Base-by-base conservation (phyloP, 23 tunicate genomes). In the Diplosoma virens region DNA sequence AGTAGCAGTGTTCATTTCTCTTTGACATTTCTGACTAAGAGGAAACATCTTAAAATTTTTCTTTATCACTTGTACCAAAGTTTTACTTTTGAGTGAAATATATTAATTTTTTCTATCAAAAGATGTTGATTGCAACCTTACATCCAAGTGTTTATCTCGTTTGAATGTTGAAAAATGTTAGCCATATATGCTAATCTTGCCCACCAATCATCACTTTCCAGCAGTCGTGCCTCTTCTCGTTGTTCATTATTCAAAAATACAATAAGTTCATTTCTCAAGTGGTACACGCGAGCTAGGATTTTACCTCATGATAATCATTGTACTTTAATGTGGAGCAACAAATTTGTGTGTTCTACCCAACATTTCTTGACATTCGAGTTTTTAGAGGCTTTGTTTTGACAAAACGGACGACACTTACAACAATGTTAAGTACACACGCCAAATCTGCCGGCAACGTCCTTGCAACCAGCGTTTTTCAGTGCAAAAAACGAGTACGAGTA, bases 181-280 rank as follows among this genome's bases (percentile, higher is more conserved):
- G 71, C 71, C 71, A 65, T 50, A 66, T 73, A 48, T 73, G 79
- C 79, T 50, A 73, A 50, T 46, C 29, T 73, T 73, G 67, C 79
- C 50, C 79, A 73, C 67, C 79, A 73, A 22, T 73, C 79, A 73
- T 73, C 79, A 73, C 64, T 4, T 73, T 66, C 79, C 30, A 73
- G 79, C 67, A 73, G 79, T 66, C 52, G 18, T 70, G 76, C 66
- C 24, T 23, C 21, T 3, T 70, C 41, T 9, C n/a, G n/a, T n/a
- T n/a, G n/a, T n/a, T n/a, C n/a, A 37, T 70, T 24, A 6, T 23
- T 35, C 26, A 37, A 37, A 37, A 70, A 70, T 27, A 65, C 37
- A 5, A 24, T 32, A 9, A 23, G 30, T 37, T 70, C 76, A 17
- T 70, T 17, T 36, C 61, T 21, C 28, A 70, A 22, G 18, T 70